These are phyloP conservation scores for Trichomalopsis sarcophagae DNA, from an alignment of 1,140 invertebrate genomes.

Conservation along the genomic window DNA sequence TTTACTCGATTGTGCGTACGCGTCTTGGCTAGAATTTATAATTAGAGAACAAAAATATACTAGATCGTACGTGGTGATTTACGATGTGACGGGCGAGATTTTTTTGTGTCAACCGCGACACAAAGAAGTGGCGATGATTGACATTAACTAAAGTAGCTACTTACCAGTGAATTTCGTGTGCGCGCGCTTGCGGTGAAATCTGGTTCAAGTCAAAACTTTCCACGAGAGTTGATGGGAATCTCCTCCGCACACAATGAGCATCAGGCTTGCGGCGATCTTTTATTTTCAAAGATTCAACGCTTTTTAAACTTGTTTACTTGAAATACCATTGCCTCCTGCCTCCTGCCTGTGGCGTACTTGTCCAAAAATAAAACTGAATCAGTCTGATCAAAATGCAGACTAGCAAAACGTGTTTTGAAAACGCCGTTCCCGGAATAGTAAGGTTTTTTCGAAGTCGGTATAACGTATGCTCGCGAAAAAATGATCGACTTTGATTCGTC, in stretches of 20 bases:
- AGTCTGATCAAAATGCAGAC: slow-evolving; percentile 18
- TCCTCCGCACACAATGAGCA: slow-evolving; percentile 18
- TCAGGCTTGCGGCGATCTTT: slow-evolving; percentile 13
- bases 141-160: slow-evolving; percentile 33
- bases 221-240: slow-evolving; percentile 37
- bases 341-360: not conserved
- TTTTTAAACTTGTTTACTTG: slow-evolving; percentile 44
- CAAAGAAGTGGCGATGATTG: slow-evolving; percentile 37
- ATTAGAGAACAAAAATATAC: slow-evolving; percentile 50
- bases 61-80: slow-evolving; percentile 43
- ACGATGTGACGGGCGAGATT: not conserved
- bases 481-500: not conserved
- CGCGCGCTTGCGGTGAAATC: slow-evolving; percentile 39
- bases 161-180: slow-evolving; percentile 17
- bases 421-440: not conserved
- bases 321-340: not conserved
- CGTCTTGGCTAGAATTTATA: slow-evolving; percentile 52
- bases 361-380: slow-evolving; percentile 10
- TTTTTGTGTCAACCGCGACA: slow-evolving; percentile 16
- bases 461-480: not conserved
- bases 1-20: slow-evolving; percentile 41
- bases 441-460: not conserved
- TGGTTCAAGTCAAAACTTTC: slow-evolving; percentile 42
- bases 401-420: slow-evolving; percentile 38
- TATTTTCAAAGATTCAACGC: slow-evolving; percentile 42